Evolutionary conservation across 2,113 vertebrate genomes (phyloP), one percentile per base, ranked within the genome.

Genomic region (Pterocles orientalis): DNA sequence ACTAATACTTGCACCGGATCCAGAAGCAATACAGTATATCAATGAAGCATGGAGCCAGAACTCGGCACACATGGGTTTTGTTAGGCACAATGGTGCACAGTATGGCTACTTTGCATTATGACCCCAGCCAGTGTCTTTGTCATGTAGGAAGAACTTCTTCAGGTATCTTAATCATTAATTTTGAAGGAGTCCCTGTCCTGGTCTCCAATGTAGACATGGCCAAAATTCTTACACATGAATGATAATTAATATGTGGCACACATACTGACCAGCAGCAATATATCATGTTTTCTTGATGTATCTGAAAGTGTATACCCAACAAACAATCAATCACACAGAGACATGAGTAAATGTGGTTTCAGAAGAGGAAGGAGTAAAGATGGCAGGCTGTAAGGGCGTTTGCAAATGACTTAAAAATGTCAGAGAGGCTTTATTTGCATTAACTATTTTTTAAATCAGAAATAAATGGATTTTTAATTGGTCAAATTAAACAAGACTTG

Each of bases 341-440:
- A 66, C 66, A 51, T 4, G 25, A 36, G 28, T 77, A 94, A 82
- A 60, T 78, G 68, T 79, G 29, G 58, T 76, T 97, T 96, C 10
- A 12, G 20, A 89, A 79, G 64, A 92, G 88, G 69, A 80, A 92
- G 71, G 66, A 84, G 82, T 23, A 82, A 57, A 33, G 28, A 64
- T 47, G 93, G 48, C 62, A 88, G 87, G 41, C 43, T 86, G 31
- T 61, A 60, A 84, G 54, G 87, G 33, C 23, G 3, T 90, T 95
- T 91, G 83, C 51, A 94, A 93, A 93, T 95, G 47, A 85, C 61
- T 88, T 83, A 64, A 34, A 96, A 95, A 90, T 82, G 71, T 93
- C 92, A 92, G 19, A 43, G 25, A 50, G 70, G 26, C 39, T 94
- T 92, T 90, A 87, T 92, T 94, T 95, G 77, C 87, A 79, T 86